A percentile compares a stretch with the other conserved stretches of the same genome.
phyloP scores from a whole-genome alignment of 2,888 invertebrate genomes.

The Rhingia campestris region DNA sequence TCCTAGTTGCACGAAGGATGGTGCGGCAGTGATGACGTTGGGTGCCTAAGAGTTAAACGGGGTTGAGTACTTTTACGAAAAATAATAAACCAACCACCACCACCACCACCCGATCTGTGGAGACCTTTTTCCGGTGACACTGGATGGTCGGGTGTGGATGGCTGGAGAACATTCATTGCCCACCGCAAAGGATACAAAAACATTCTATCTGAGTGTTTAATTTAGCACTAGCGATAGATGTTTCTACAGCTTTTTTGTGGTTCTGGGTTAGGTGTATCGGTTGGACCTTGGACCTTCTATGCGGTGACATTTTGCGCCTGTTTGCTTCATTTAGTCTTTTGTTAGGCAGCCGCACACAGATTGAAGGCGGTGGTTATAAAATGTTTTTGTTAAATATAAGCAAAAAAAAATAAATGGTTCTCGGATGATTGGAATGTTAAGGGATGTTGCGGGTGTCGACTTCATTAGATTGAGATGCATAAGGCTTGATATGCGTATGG shows the following conservation, averaged over 20 bases:
- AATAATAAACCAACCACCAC: conserved; percentile 61
- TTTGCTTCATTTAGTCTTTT: conserved; percentile 52
- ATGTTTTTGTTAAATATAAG: conserved; percentile 58
- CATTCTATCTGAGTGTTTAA: conserved; percentile 76
- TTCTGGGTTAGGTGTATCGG: conserved; percentile 33
- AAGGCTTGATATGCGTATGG: no score
- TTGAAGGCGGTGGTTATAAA: conserved; percentile 22
- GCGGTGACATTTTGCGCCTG: conserved; percentile 63
- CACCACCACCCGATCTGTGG: not conserved
- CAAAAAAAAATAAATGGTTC: conserved; percentile 56
- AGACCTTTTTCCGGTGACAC: conserved; percentile 61
- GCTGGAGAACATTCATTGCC: conserved; percentile 72
- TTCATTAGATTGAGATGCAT: conserved; percentile 44
- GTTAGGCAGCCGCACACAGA: conserved; percentile 1
- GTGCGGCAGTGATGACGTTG: not conserved
- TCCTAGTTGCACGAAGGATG: not conserved
- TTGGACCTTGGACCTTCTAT: conserved; percentile 45
- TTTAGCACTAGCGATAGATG: conserved; percentile 72
- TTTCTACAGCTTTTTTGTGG: conserved; percentile 42
- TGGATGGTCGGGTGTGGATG: conserved; percentile 14
- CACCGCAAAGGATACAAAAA: conserved; percentile 75
- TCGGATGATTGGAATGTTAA: conserved; percentile 45
- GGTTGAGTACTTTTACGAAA: conserved; percentile 49
- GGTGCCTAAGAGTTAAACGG: not conserved
- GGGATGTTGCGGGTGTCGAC: conserved; percentile 10